Base-by-base conservation (phyloP, 2,888 invertebrate genomes). In the Cyclophora albipunctata region DNA sequence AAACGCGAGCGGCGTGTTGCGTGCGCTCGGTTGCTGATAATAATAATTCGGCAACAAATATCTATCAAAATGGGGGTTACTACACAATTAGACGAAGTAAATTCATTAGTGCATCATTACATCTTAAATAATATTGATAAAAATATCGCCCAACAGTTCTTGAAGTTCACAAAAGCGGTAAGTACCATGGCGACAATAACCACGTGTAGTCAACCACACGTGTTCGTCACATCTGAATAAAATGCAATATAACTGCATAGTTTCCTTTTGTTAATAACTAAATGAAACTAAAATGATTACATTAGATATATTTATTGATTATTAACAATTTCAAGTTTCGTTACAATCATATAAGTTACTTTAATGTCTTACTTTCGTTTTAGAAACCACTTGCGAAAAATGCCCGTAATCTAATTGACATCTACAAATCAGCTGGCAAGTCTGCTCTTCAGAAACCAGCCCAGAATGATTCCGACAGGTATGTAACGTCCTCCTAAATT, bases 151-250 rank as follows among this genome's bases (percentile, higher is more conserved):
- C 89, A 91, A 65, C 88, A 92, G 47, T 94, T 93, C 71, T 90
- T 92, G 67, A 91, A 91, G 66, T 94, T 93, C 82, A 91, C 92
- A 1, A 94, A 94, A 74, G 92, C 93, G 84, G 95, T 95, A 90
- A 92, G 94, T 90, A 51, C 46, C 45, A 45, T 51, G 45, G 49
- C 59, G 54, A 55, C 51, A 45, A 55, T 61, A 59, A 81, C 82
- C 85, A 85, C 85, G 84, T 86, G 81, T 77, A 71, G 63, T 58
- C 59, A 40, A 40, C 45, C 69, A 75, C 84, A 82, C 78, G 85
- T 85, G 82, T 68, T 73, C 51, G 42, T 47, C 42, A 34, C 45
- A n/a, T 46, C 7, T n/a, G 4, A 7, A n/a, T 45, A 42, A 7
- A 20, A 4, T 42, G 7, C 42, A 42, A 3, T 4, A 7, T 42